These are phyloP conservation scores for Equus przewalskii DNA, from an alignment of 2,113 vertebrate genomes.

Conservation along the genomic window DNA sequence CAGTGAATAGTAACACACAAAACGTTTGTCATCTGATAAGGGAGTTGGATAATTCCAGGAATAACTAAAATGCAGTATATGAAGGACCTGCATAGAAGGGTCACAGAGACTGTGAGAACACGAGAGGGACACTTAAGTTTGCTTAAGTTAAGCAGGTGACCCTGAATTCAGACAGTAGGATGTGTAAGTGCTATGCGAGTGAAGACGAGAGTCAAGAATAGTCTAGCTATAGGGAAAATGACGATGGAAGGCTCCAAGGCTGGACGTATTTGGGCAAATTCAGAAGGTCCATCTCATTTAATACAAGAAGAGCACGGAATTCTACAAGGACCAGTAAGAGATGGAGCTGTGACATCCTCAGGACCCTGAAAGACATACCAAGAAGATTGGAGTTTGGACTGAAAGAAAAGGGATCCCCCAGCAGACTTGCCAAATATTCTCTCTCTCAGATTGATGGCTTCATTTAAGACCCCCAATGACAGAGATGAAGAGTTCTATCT, in stretches of 20 bases:
- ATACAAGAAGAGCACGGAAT: fast-evolving
- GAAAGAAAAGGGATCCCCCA: not conserved
- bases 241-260: too few species aligned
- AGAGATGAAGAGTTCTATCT: fast-evolving
- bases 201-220: not conserved
- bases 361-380: fast-evolving
- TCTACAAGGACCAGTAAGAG: not conserved
- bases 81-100: not conserved
- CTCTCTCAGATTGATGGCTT: not conserved
- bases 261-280: fast-evolving
- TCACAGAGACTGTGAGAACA: too few species aligned
- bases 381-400: not conserved
- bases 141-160: not conserved
- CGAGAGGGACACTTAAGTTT: fast-evolving
- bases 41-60: not conserved
- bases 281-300: fast-evolving
- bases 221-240: fast-evolving
- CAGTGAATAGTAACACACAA: not conserved
- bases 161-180: too few species aligned
- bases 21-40: not conserved
- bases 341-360: too few species aligned
- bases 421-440: not conserved
- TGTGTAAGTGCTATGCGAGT: fast-evolving
- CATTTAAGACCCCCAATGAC: not conserved
- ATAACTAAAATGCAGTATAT: not conserved